phyloP scores from a whole-genome alignment of 1,140 invertebrate species.

The Listronotus bonariensis region DNA sequence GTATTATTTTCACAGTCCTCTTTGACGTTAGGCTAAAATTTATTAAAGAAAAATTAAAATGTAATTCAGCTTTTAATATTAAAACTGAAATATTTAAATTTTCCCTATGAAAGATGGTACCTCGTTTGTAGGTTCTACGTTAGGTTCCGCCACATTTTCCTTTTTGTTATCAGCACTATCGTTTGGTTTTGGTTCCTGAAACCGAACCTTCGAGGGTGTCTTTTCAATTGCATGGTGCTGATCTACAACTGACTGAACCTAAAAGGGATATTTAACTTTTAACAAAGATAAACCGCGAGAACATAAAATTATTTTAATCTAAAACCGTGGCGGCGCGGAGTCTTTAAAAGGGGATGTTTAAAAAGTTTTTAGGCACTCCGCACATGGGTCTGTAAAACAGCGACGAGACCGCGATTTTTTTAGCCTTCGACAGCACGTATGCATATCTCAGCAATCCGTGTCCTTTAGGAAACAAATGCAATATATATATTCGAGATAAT shows the following conservation, averaged over 20 bases:
- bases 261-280: constrained; percentile 16
- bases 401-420: too few relatives aligned
- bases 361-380: too few relatives aligned
- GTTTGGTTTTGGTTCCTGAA: constrained; percentile 71
- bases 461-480: too few relatives aligned
- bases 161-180: constrained; percentile 46
- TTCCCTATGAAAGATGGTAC: constrained; percentile 29
- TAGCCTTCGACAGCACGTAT: too few relatives aligned
- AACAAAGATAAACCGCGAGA: too few relatives aligned
- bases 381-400: too few relatives aligned
- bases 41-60: not conserved
- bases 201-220: constrained; percentile 82
- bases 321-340: not conserved
- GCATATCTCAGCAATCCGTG: too few relatives aligned
- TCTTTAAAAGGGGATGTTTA: too few relatives aligned
- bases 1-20: constrained; percentile 49
- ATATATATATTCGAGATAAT: too few relatives aligned
- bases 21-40: constrained; percentile 41
- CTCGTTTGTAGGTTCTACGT: constrained; percentile 52
- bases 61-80: too few relatives aligned
- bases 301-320: not conserved
- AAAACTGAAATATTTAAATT: too few relatives aligned
- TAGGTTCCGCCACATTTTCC: constrained; percentile 33
- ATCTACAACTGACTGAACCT: constrained; percentile 92
- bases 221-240: constrained; percentile 81